Conservation (phyloP, 1,140 invertebrate species). For the Steinernema khuongi region DNA sequence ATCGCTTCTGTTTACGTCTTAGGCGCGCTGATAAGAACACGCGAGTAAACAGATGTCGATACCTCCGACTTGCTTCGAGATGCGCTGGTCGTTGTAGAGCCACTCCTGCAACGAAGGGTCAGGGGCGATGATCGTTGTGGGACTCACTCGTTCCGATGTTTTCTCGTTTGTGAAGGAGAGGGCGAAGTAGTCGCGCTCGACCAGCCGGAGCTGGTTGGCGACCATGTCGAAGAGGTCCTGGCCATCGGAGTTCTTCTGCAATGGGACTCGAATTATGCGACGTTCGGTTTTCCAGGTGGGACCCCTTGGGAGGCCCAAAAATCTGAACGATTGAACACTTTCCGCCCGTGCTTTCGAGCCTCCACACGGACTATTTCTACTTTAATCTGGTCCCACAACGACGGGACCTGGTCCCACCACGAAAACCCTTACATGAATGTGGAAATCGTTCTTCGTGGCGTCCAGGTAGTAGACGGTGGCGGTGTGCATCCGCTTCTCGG, state of each 20-base stretch:
- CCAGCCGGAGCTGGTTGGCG: constrained; percentile 34
- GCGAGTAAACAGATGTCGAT: too few relatives aligned
- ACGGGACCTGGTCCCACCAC: not conserved
- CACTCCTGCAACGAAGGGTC: constrained; percentile 47
- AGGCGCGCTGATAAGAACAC: too few relatives aligned
- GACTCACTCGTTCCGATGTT: constrained; percentile 5
- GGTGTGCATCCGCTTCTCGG: constrained; percentile 38
- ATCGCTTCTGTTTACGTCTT: not conserved
- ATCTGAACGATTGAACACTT: too few relatives aligned
- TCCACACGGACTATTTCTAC: not conserved
- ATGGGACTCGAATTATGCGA: not conserved
- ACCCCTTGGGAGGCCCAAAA: too few relatives aligned
- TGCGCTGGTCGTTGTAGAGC: constrained; percentile 55
- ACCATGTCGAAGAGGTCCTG: constrained; percentile 49
- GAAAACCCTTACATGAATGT: constrained; percentile 36
- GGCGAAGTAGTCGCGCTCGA: constrained; percentile 54
- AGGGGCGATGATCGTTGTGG: constrained; percentile 14
- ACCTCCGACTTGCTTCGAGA: constrained; percentile 54
- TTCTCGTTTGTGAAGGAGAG: constrained; percentile 49
- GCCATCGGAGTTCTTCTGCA: constrained; percentile 50
- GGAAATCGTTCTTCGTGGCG: constrained; percentile 37
- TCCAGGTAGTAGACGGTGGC: constrained; percentile 42
- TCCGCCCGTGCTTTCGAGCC: too few relatives aligned
- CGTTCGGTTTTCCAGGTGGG: not conserved
- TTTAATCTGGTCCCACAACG: not conserved